Evolutionary conservation across 2,797 vertebrate species (phyloP).

Genomic region (Myoxocephalus aenaeus): DNA sequence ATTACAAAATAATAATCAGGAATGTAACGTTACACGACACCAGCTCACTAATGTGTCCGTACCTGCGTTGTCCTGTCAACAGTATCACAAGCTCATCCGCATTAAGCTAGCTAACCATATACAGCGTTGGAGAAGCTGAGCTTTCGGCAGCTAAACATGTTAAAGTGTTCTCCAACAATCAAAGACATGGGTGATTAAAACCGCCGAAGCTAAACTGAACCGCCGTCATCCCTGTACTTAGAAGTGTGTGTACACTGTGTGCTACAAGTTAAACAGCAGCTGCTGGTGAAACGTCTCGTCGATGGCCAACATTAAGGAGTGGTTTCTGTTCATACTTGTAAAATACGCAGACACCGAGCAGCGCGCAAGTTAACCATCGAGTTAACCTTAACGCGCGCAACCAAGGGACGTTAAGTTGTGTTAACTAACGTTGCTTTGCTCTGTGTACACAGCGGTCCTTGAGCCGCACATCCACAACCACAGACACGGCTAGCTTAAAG

Average conservation of each 20-base stretch:
- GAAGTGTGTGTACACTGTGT: background rate
- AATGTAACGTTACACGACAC: background rate
- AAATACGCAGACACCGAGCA: constrained; percentile 16
- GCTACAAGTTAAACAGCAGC: constrained; percentile 6
- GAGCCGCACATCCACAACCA: constrained; percentile 20
- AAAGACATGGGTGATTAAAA: background rate
- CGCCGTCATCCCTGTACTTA: no score
- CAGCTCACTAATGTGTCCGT: constrained; percentile 14
- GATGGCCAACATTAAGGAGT: constrained; percentile 45
- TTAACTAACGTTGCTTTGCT: background rate
- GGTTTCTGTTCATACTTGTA: constrained; percentile 32
- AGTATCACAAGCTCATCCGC: constrained; percentile 14
- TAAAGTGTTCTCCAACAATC: background rate
- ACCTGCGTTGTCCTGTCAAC: constrained; percentile 24
- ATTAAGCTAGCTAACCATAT: background rate
- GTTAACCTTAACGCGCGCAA: background rate
- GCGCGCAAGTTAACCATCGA: background rate
- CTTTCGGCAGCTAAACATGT: background rate
- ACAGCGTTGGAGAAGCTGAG: background rate
- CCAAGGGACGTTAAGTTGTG: background rate
- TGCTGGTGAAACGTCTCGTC: constrained; percentile 14
- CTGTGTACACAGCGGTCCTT: background rate
- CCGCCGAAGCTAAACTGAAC: background rate
- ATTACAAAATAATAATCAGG: background rate
- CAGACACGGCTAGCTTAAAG: constrained; percentile 44